Evolutionary conservation across 64 coral and sea anemone genomes (phyloP).

Genomic region (Acropora tenuis): DNA sequence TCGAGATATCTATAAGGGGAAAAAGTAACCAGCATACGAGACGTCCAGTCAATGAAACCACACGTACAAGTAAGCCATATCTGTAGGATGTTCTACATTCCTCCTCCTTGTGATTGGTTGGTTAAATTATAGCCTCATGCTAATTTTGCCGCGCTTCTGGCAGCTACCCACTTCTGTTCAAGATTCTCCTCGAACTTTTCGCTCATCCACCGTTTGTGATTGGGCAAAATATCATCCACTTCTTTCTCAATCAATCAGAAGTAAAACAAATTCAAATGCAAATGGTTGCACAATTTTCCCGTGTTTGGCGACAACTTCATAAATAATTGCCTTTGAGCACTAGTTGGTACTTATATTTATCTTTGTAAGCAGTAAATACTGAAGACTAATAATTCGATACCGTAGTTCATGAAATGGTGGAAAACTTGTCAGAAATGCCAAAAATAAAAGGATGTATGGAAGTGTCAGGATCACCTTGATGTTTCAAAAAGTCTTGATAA

Average conservation of each 20-base stretch:
- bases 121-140: not conserved
- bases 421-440: not conserved
- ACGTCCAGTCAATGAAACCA: no score
- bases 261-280: not conserved
- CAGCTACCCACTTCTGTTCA: not conserved
- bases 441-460: not conserved
- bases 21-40: not conserved
- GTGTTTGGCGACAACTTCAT: not conserved
- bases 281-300: not conserved
- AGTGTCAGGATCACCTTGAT: slow-evolving; percentile 69
- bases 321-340: not conserved
- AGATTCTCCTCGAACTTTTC: no score
- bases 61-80: no score
- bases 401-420: not conserved
- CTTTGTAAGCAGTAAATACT: not conserved
- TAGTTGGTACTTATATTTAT: not conserved
- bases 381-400: not conserved
- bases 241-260: not conserved
- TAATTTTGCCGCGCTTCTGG: not conserved
- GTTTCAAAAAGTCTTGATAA: slow-evolving; percentile 98
- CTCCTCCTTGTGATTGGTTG: not conserved
- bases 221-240: not conserved
- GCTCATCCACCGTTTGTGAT: not conserved
- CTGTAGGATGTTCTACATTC: not conserved
- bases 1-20: slow-evolving; percentile 86